Conservation (phyloP, 2,113 vertebrate species). For the Guaruba guarouba region DNA sequence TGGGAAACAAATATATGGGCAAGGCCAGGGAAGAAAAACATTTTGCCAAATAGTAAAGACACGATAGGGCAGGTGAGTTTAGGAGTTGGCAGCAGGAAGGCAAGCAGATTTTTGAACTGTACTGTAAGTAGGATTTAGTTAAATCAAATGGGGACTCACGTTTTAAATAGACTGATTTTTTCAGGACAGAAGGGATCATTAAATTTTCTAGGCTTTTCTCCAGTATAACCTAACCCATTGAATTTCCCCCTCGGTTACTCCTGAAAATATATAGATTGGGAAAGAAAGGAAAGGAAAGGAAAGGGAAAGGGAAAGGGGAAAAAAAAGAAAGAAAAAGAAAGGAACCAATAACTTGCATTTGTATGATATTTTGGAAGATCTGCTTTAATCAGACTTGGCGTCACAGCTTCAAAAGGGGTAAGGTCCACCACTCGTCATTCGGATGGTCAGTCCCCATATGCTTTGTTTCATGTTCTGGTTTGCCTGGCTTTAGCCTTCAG, state of each 20-base stretch:
- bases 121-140: background rate
- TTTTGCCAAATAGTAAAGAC: conserved; percentile 31
- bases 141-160: background rate
- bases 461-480: background rate
- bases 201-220: background rate
- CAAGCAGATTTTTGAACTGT: background rate
- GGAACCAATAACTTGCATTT: background rate
- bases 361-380: background rate
- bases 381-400: background rate
- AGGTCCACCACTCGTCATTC: background rate
- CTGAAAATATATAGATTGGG: background rate
- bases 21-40: conserved; percentile 24
- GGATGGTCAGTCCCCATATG: background rate
- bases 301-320: no score
- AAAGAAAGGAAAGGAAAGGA: no score
- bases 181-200: background rate
- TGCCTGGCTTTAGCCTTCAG: background rate
- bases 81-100: background rate
- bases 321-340: no score
- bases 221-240: background rate
- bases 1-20: conserved; percentile 51
- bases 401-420: background rate
- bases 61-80: conserved; percentile 44
- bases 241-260: background rate
- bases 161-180: background rate